Percentiles rank a stretch among this genome's conserved stretches.
phyloP scores from a whole-genome alignment of 2,113 vertebrate species.

The Malaclemys terrapin region DNA sequence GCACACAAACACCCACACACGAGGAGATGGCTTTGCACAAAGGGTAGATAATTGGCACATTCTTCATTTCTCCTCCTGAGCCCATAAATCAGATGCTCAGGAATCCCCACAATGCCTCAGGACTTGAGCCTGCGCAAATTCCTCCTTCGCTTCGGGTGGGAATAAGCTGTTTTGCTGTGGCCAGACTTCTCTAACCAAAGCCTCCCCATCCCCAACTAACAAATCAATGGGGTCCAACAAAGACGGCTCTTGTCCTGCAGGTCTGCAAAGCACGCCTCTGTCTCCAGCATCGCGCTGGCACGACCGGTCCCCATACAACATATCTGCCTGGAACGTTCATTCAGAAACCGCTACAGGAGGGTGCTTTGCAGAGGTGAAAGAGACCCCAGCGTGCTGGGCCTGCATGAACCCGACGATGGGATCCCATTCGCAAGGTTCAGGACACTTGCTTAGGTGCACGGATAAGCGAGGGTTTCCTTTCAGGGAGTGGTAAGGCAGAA shows the following conservation, averaged over 20 bases:
- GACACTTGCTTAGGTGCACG: not conserved
- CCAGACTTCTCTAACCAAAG: not conserved
- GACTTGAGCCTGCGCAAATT: not conserved
- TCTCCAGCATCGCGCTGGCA: not conserved
- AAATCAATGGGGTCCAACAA: not conserved
- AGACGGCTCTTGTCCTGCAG: not conserved
- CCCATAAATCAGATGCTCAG: not conserved
- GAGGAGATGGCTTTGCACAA: not conserved
- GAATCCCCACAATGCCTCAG: not conserved
- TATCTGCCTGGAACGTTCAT: not conserved
- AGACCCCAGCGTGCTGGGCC: not conserved
- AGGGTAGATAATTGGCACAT: not conserved
- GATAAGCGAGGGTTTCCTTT: no score
- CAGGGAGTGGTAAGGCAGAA: not conserved
- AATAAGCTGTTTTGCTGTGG: not conserved
- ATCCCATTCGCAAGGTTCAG: not conserved
- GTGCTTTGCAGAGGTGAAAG: not conserved
- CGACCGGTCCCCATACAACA: not conserved
- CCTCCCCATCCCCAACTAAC: not conserved
- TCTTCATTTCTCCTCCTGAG: not conserved
- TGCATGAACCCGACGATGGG: not conserved
- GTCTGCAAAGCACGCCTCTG: not conserved
- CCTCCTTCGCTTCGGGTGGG: not conserved
- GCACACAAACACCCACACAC: not conserved
- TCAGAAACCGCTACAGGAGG: not conserved